Conservation (phyloP, 2,797 vertebrate species). For the Onychomys torridus region DNA sequence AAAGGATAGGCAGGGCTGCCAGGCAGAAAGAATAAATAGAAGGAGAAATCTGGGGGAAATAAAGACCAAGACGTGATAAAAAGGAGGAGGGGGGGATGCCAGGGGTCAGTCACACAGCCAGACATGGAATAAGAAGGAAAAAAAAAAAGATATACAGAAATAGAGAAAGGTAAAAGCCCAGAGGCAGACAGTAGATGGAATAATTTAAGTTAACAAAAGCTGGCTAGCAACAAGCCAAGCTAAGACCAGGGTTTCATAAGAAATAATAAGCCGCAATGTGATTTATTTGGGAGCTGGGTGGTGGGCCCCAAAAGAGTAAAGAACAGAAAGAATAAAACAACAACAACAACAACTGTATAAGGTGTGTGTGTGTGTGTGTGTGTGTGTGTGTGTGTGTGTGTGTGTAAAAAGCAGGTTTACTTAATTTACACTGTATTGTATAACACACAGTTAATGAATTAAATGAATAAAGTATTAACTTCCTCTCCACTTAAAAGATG, state of each 20-base stretch:
- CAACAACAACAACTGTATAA: background rate
- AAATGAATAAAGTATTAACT: conserved; percentile 13
- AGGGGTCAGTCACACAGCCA: too few species aligned
- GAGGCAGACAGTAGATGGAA: background rate
- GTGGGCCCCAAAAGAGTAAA: background rate
- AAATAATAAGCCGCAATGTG: background rate
- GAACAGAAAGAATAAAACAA: background rate
- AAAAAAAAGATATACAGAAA: background rate
- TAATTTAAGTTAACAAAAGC: background rate
- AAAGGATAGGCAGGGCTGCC: background rate
- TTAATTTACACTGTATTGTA: background rate
- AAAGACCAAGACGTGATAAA: background rate
- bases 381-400: background rate
- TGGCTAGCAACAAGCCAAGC: background rate
- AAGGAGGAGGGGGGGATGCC: background rate
- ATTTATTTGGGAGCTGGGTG: background rate
- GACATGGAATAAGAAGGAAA: too few species aligned
- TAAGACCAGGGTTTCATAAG: background rate
- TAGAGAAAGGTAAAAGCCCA: background rate
- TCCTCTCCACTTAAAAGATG: background rate
- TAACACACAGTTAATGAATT: background rate
- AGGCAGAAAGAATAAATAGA: background rate
- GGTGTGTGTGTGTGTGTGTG: background rate
- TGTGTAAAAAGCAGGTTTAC: background rate
- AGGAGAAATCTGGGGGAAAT: background rate